Evolutionary conservation across 2,797 vertebrate species (phyloP).

Genomic region (Scolopax bukidnonensis): DNA sequence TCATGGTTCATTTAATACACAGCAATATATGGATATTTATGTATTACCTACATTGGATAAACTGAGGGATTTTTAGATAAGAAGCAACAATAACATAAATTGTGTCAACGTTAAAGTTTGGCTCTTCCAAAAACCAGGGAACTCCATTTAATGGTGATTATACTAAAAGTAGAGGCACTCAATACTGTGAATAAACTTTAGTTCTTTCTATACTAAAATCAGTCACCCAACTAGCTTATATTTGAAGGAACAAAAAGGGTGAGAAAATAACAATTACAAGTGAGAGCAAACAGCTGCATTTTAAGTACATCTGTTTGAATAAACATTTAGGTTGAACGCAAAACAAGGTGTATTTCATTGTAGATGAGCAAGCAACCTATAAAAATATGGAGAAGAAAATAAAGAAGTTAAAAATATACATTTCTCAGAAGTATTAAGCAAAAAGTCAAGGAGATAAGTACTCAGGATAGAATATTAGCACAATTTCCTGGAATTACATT

Average conservation of each 20-base stretch:
- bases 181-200: background rate
- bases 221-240: background rate
- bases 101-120: background rate
- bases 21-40: background rate
- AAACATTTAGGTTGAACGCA: background rate
- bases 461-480: background rate
- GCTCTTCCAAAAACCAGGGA: background rate
- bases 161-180: background rate
- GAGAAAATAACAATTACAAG: background rate
- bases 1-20: background rate
- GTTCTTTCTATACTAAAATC: background rate
- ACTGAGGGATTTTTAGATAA: background rate
- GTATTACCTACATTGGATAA: background rate
- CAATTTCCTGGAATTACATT: background rate
- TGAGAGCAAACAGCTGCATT: no score
- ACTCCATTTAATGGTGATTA: background rate
- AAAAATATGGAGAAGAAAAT: background rate
- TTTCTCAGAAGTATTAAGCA: background rate
- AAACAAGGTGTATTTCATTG: background rate
- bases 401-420: background rate
- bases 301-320: background rate
- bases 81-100: background rate
- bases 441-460: background rate
- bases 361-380: background rate
- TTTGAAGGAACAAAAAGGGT: background rate